Evolutionary conservation across 2,797 vertebrate genomes (phyloP), one percentile per base, ranked within the genome.

Genomic region (Erithacus rubecula): DNA sequence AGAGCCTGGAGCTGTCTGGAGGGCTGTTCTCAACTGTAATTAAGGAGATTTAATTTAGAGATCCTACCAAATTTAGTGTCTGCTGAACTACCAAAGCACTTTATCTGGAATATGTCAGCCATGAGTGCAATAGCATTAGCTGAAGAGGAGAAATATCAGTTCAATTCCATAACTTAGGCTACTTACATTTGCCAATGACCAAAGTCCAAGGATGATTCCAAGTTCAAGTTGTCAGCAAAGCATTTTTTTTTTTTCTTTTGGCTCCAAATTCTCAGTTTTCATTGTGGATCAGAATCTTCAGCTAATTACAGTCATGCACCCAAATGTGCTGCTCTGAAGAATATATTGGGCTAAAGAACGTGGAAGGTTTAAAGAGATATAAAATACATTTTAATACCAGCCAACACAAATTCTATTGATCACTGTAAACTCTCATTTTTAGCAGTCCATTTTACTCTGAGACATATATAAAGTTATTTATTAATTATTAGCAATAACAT

Each of bases 311-410:
- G 15, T 11, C 29, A 24, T 36, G 13, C 4, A 22, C 8, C 7
- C 10, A 59, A 30, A 70, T 26, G 32, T 19, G 27, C 30, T 67
- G 7, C 9, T 37, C 13, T 72, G 39, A 20, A 80, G n/a, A 89
- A 53, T 23, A 43, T 15, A 56, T 12, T 0, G 0, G 30, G 29
- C 23, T 67, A 47, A 70, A 89, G 34, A 52, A 10, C 0, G 0
- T n/a, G 12, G 23, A 47, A 51, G 11, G 24, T 19, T 69, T 56
- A 41, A 82, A 92, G 32, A 87, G 20, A 12, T 76, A 32, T 20
- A 47, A 59, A 77, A 52, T 6, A 76, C 8, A 10, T 76, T 92
- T 87, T n/a, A 36, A 2, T 30, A 67, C 30, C 13, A 49, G 29
- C 6, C 32, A 63, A 70, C 11, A 26, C 5, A 27, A 46, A 34